Percentiles rank a stretch among this genome's conserved stretches.
Evolutionary conservation across 2,113 vertebrate species (phyloP).

Genomic region (Ciconia maguari): DNA sequence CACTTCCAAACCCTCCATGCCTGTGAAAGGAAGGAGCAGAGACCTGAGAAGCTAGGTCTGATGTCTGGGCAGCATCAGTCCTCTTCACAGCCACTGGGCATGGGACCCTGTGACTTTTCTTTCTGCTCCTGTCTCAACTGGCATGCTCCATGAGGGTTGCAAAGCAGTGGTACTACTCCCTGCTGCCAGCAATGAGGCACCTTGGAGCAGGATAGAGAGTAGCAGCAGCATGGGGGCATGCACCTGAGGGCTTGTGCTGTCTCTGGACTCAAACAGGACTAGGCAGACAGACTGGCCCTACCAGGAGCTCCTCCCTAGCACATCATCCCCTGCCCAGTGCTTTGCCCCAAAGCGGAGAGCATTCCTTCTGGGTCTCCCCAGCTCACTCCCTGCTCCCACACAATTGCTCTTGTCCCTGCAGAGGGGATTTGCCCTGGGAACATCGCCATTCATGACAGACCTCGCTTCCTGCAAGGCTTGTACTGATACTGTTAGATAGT

Average conservation of each 20-base stretch:
- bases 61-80: neutral
- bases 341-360: neutral
- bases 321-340: fast-evolving
- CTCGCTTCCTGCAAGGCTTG: neutral
- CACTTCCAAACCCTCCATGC: fast-evolving
- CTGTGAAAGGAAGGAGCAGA: neutral
- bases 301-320: neutral
- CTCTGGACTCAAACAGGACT: neutral
- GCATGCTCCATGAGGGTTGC: neutral
- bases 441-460: neutral
- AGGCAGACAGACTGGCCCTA: neutral
- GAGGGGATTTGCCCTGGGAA: neutral
- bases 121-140: neutral
- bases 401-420: neutral
- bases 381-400: neutral
- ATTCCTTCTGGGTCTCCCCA: neutral
- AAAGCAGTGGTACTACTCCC: neutral
- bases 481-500: neutral
- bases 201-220: neutral
- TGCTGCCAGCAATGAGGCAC: neutral
- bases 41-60: neutral
- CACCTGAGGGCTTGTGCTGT: neutral
- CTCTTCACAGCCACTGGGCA: neutral
- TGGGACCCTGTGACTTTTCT: fast-evolving
- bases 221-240: neutral